Evolutionary conservation across 1,140 invertebrate species (phyloP).

Genomic region (Octopus bimaculoides): DNA sequence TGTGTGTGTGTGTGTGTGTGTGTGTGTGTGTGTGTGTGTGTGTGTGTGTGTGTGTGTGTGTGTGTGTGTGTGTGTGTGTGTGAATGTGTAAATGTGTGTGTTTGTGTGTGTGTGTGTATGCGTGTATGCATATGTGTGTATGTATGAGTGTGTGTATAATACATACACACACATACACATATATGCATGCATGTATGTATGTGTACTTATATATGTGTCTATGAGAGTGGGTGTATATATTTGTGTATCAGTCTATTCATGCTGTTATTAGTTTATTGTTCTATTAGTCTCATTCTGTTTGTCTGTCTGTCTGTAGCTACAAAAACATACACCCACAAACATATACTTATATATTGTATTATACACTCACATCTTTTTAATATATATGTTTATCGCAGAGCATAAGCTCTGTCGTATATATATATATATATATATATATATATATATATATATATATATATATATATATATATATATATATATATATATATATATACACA

Average conservation of each 20-base stretch:
- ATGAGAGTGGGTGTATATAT: background rate
- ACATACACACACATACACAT: background rate
- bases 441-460: background rate
- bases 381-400: background rate
- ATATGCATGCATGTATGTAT: background rate
- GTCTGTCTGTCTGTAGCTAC: too few relatives aligned
- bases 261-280: background rate
- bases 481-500: background rate
- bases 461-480: background rate
- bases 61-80: background rate
- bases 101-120: background rate
- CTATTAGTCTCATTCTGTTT: background rate
- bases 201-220: background rate
- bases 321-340: too few relatives aligned
- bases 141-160: background rate
- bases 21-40: background rate
- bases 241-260: background rate
- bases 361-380: background rate
- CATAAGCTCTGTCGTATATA: background rate
- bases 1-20: background rate
- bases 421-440: background rate
- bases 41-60: background rate
- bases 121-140: background rate
- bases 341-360: background rate
- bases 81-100: background rate